Percentiles rank a stretch among this genome's conserved stretches.
These are phyloP conservation scores for Epirrita christyi DNA, from an alignment of 2,888 invertebrate species.

Conservation along the genomic window DNA sequence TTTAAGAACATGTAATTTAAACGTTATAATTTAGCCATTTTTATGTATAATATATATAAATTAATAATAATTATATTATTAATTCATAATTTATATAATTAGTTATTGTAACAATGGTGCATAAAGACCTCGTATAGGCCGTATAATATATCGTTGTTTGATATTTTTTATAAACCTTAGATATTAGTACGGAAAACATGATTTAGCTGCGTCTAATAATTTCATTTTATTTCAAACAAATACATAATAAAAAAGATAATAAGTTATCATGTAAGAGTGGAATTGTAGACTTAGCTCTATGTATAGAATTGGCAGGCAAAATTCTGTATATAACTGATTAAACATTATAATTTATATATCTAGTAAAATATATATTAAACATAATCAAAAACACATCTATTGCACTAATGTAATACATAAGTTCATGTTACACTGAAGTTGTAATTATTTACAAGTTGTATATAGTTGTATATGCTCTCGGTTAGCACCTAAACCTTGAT, in stretches of 20 bases:
- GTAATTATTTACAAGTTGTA: constrained; percentile 24
- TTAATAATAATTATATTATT: too few relatives aligned
- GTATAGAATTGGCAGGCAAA: too few relatives aligned
- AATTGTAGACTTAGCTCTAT: too few relatives aligned
- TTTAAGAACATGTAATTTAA: constrained; percentile 4
- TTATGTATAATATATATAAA: too few relatives aligned
- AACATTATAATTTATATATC: background rate
- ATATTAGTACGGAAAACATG: background rate
- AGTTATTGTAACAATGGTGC: constrained; percentile 46
- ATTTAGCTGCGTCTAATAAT: background rate
- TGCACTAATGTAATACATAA: constrained; percentile 28
- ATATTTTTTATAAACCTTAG: constrained; percentile 8
- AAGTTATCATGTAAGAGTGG: too few relatives aligned
- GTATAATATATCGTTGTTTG: constrained; percentile 38
- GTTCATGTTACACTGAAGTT: constrained; percentile 23
- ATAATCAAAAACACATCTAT: constrained; percentile 8
- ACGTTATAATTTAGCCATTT: constrained; percentile 6
- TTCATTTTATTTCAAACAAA: background rate
- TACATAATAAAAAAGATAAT: background rate
- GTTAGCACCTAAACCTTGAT: constrained; percentile 74
- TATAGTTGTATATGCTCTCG: constrained; percentile 52
- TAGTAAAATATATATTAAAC: background rate
- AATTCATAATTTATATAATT: too few relatives aligned
- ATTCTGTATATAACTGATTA: too few relatives aligned
- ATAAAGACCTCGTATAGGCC: constrained; percentile 28